Evolutionary conservation across 2,113 vertebrate species (phyloP).

Genomic region (Balaeniceps rex): DNA sequence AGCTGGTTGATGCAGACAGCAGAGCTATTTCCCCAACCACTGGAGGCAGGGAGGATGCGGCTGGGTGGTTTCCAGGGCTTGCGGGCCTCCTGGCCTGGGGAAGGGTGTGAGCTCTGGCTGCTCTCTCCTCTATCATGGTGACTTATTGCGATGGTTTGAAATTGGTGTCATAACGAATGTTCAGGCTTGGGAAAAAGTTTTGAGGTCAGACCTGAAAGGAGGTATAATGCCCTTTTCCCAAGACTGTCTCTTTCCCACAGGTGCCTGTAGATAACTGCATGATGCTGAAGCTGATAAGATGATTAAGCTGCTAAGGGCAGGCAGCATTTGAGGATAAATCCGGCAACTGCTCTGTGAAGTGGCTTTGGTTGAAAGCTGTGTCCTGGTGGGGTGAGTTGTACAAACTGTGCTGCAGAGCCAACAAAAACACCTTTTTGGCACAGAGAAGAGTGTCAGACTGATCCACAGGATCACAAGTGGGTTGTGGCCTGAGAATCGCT

Average conservation of each 20-base stretch:
- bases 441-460: not conserved
- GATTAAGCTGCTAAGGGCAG: constrained; percentile 1
- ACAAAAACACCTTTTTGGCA: not conserved
- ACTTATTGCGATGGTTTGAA: not conserved
- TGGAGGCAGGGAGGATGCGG: not conserved
- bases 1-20: not conserved
- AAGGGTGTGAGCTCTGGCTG: not conserved
- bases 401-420: not conserved
- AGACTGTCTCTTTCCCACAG: constrained; percentile 33
- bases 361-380: constrained; percentile 13
- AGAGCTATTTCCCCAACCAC: not conserved
- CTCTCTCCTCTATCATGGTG: not conserved
- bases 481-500: not conserved
- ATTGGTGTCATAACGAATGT: not conserved
- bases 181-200: constrained; percentile 34
- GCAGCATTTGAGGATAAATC: not conserved
- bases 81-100: not conserved
- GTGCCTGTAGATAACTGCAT: not conserved
- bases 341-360: constrained; percentile 33
- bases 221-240: not conserved
- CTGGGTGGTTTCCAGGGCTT: not conserved
- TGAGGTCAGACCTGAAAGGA: constrained; percentile 24
- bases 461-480: not conserved
- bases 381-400: not conserved
- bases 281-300: constrained; percentile 4